These are phyloP conservation scores for Doryteuthis pealeii DNA, from an alignment of 1,140 invertebrate genomes.

Conservation along the genomic window DNA sequence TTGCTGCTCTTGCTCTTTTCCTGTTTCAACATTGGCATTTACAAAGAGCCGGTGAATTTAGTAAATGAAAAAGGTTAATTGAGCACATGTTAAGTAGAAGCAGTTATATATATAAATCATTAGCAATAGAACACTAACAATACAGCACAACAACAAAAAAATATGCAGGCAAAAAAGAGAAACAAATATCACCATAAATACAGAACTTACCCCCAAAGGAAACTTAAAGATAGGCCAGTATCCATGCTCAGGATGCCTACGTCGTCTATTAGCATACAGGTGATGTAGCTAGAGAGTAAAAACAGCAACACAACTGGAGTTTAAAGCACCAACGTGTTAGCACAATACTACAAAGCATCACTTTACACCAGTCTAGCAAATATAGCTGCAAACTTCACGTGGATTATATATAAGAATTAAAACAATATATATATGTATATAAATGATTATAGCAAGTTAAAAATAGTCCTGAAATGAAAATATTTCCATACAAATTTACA, in stretches of 20 bases:
- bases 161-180: not conserved
- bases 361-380: not conserved
- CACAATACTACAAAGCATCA: constrained; percentile 16
- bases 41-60: not conserved
- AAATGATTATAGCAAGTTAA: no score
- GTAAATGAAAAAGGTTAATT: constrained; percentile 4
- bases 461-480: no score
- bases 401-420: not conserved
- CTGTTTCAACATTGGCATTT: no score
- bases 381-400: constrained; percentile 7
- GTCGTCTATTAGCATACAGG: constrained; percentile 15
- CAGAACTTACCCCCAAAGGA: constrained; percentile 12
- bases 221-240: constrained; percentile 14
- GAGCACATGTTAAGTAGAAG: constrained; percentile 5
- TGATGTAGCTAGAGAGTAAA: constrained; percentile 14
- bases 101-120: constrained; percentile 3
- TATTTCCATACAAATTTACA: no score
- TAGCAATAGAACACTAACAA: constrained; percentile 3
- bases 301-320: constrained; percentile 15
- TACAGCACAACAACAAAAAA: constrained; percentile 9
- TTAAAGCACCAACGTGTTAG: constrained; percentile 15
- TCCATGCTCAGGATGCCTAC: constrained; percentile 14
- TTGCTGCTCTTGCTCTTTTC: no score
- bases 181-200: constrained; percentile 12
- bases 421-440: no score